These are phyloP conservation scores for Amphipyra tragopoginis DNA, from an alignment of 2,888 invertebrate species.

Conservation along the genomic window DNA sequence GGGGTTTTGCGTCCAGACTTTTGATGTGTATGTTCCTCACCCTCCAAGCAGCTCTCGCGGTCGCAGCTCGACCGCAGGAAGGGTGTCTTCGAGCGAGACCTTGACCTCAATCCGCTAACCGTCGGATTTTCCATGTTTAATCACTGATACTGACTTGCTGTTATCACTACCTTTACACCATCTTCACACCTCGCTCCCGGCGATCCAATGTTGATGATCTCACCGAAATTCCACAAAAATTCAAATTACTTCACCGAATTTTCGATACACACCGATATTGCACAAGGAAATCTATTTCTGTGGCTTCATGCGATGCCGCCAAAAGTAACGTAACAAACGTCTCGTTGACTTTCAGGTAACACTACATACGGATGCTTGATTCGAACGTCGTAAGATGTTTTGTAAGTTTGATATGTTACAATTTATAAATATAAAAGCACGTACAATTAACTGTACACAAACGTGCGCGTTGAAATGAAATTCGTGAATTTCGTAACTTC, in stretches of 20 bases:
- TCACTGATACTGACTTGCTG: conserved; percentile 46
- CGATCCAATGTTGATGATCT: conserved; percentile 58
- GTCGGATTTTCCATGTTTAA: conserved; percentile 81
- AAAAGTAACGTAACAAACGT: conserved; percentile 81
- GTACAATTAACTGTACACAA: conserved; percentile 68
- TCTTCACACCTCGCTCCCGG: conserved; percentile 61
- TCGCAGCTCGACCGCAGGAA: conserved; percentile 90
- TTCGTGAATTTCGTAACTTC: conserved; percentile 79
- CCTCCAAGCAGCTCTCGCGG: conserved; percentile 88
- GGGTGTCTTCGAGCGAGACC: conserved; percentile 93
- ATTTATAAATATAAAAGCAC: conserved; percentile 46
- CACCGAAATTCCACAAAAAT: conserved; percentile 44
- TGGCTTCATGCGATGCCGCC: conserved; percentile 86
- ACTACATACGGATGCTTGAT: conserved; percentile 26
- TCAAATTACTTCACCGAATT: conserved; percentile 69
- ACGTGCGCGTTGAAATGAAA: conserved; percentile 65
- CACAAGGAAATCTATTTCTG: conserved; percentile 89
- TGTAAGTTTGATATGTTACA: conserved; percentile 17
- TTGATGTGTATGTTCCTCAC: conserved; percentile 86
- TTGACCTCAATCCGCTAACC: conserved; percentile 90
- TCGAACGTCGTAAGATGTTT: conserved; percentile 16
- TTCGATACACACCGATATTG: conserved; percentile 71
- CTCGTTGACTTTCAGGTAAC: conserved; percentile 62
- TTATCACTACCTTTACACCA: conserved; percentile 64
- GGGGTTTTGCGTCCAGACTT: conserved; percentile 88